These are phyloP conservation scores for Ceratoteleas bidentatus DNA, from an alignment of 1,140 invertebrate genomes.

Conservation along the genomic window DNA sequence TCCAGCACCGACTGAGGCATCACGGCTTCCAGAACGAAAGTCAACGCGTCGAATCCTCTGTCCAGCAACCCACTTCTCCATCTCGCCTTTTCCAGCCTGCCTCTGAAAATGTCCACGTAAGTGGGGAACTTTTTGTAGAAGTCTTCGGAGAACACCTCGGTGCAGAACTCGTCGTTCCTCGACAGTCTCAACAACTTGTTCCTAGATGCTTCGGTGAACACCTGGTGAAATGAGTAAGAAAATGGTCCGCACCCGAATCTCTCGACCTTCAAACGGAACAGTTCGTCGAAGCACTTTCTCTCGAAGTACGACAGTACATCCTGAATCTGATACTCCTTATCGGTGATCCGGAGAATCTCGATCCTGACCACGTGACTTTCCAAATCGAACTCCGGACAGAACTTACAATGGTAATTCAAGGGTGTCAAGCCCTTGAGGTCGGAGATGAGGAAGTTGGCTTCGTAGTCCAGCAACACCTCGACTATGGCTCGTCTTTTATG, in stretches of 20 bases:
- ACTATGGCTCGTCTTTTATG: conserved; percentile 45
- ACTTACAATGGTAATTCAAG: conserved; percentile 44
- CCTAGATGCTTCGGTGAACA: conserved; percentile 33
- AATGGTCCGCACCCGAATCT: conserved; percentile 16
- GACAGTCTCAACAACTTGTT: conserved; percentile 35
- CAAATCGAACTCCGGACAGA: conserved; percentile 53
- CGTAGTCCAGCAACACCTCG: conserved; percentile 47
- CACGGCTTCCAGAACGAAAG: conserved; percentile 7
- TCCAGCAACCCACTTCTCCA: conserved; percentile 30
- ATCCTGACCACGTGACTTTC: conserved; percentile 49
- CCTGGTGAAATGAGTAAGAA: conserved; percentile 38
- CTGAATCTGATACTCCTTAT: conserved; percentile 40
- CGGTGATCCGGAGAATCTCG: conserved; percentile 53
- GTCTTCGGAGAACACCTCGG: conserved; percentile 16
- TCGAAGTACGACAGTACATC: conserved; percentile 53
- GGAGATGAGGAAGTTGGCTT: conserved; percentile 50
- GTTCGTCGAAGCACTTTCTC: conserved; percentile 50
- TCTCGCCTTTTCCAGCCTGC: conserved; percentile 52
- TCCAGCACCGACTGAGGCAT: conserved; percentile 46
- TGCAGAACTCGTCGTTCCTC: conserved; percentile 39
- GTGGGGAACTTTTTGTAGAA: conserved; percentile 52
- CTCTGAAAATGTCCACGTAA: conserved; percentile 53
- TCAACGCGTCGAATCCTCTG: conserved; percentile 27
- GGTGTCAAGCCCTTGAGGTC: conserved; percentile 45
- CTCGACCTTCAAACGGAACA: conserved; percentile 38